phyloP scores from a whole-genome alignment of 2,113 vertebrate genomes.

The Thamnaconus septentrionalis region DNA sequence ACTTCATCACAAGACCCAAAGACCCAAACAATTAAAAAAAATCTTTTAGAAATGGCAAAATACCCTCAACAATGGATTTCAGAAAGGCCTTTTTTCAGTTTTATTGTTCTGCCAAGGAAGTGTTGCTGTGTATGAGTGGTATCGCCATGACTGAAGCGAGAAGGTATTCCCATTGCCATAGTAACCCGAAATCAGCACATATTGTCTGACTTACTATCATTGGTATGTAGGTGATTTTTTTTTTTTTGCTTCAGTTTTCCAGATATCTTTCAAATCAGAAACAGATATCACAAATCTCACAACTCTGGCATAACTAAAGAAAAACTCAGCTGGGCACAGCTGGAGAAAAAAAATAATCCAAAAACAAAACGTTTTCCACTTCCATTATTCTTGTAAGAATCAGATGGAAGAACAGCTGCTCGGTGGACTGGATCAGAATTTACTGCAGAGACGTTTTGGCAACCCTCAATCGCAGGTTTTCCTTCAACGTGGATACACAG shows the following conservation, averaged over 20 bases:
- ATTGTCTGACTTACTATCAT: neutral
- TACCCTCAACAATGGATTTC: too few species aligned
- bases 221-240: neutral
- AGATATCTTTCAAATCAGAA: neutral
- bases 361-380: neutral
- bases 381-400: conserved; percentile 31
- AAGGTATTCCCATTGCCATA: too few species aligned
- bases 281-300: neutral
- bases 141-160: too few species aligned
- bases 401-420: conserved; percentile 51
- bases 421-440: conserved; percentile 26
- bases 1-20: too few species aligned
- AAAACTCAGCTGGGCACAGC: too few species aligned
- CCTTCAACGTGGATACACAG: neutral
- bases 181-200: neutral
- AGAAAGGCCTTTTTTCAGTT: too few species aligned
- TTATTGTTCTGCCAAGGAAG: too few species aligned
- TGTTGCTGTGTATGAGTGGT: too few species aligned
- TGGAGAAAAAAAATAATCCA: too few species aligned
- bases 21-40: too few species aligned
- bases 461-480: neutral
- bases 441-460: conserved; percentile 11
- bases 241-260: neutral
- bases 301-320: too few species aligned
- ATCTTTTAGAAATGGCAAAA: too few species aligned